Percentiles rank a stretch among this genome's conserved stretches.
These are phyloP conservation scores for Onychorhynchus coronatus DNA, from an alignment of 2,113 vertebrate genomes.

Conservation along the genomic window DNA sequence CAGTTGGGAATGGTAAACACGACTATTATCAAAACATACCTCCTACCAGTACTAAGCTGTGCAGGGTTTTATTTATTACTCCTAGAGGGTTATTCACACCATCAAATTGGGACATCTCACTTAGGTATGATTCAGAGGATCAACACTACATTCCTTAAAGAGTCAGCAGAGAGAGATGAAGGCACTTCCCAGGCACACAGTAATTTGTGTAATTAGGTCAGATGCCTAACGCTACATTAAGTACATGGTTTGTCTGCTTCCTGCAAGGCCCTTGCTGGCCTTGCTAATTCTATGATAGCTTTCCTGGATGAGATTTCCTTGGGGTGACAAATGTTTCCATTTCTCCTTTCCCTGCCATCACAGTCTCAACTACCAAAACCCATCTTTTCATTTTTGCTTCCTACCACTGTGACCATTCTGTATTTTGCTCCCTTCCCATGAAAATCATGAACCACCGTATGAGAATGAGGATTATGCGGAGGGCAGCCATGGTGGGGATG, in stretches of 20 bases:
- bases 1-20: conserved; percentile 21
- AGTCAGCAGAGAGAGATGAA: not conserved
- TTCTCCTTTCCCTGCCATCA: not conserved
- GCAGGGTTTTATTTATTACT: conserved; percentile 23
- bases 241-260: not conserved
- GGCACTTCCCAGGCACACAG: not conserved
- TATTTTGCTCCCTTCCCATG: not conserved
- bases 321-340: not conserved
- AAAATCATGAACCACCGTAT: not conserved
- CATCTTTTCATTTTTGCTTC: not conserved
- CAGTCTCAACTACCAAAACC: not conserved
- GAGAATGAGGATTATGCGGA: not conserved
- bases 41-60: not conserved
- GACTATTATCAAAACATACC: not conserved
- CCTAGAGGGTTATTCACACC: conserved; percentile 10
- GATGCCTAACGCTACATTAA: not conserved
- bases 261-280: not conserved
- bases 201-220: conserved; percentile 1
- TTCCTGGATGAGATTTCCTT: not conserved
- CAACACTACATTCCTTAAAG: not conserved
- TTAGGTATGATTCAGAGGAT: conserved; percentile 34
- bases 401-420: not conserved
- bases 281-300: not conserved
- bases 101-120: conserved; percentile 25
- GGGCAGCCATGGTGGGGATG: fast-evolving